Evolutionary conservation across 2,113 vertebrate species (phyloP).

Genomic region (Quiscalus mexicanus): DNA sequence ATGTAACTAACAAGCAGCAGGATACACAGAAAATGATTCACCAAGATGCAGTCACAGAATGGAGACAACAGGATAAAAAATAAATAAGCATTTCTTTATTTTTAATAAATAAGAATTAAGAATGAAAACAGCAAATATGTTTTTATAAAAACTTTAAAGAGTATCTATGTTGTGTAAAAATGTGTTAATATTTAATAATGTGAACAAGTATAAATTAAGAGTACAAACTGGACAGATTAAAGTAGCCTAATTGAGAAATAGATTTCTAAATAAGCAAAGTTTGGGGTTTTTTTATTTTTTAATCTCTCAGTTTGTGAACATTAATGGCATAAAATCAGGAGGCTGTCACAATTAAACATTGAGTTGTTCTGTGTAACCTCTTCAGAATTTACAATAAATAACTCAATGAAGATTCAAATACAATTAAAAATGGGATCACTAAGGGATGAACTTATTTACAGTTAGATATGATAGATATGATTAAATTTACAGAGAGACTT

Average conservation of each 20-base stretch:
- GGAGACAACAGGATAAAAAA: background rate
- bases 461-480: background rate
- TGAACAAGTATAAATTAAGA: background rate
- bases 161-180: background rate
- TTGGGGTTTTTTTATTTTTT: background rate
- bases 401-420: background rate
- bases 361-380: background rate
- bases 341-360: background rate
- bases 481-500: background rate
- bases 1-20: background rate
- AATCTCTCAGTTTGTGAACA: background rate
- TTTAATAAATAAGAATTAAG: background rate
- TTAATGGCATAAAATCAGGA: background rate
- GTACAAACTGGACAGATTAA: background rate
- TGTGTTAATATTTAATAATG: background rate
- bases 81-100: background rate
- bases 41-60: background rate
- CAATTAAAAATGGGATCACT: background rate
- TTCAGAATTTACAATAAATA: background rate
- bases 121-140: background rate
- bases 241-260: accelerated
- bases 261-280: background rate
- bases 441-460: background rate
- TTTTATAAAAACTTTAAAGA: background rate
- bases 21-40: background rate